phyloP scores from a whole-genome alignment of 2,888 invertebrate species.

The Gisinianus flammeolus region DNA sequence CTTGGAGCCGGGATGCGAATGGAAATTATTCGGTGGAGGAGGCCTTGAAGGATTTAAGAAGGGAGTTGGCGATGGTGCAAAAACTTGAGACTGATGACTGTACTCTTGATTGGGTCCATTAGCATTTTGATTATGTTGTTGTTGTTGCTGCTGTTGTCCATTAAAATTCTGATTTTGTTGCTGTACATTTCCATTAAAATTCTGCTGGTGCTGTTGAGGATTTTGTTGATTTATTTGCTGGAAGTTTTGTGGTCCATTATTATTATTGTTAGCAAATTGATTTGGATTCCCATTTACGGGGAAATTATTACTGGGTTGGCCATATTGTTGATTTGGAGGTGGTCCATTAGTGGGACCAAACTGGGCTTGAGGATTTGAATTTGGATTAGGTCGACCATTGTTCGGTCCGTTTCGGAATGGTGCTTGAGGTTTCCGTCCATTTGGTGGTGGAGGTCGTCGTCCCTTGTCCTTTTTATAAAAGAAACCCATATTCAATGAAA shows the following conservation, averaged over 20 bases:
- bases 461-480: neutral
- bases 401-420: neutral
- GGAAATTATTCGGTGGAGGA: neutral
- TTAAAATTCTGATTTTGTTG: neutral
- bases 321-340: neutral
- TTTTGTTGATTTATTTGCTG: neutral
- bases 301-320: neutral
- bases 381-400: neutral
- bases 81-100: neutral
- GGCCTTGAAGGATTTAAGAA: neutral
- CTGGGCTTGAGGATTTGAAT: neutral
- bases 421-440: neutral
- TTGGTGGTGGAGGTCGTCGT: neutral
- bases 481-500: constrained; percentile 3
- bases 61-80: neutral
- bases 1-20: neutral
- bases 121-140: neutral
- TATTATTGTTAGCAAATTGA: neutral
- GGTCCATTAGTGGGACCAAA: neutral
- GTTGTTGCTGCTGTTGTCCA: neutral
- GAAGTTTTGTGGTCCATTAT: neutral
- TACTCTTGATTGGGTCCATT: neutral
- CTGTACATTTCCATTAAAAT: neutral
- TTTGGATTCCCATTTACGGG: neutral
- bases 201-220: neutral